These are phyloP conservation scores for Mycalesis mineus DNA, from an alignment of 2,888 invertebrate species.

Conservation along the genomic window DNA sequence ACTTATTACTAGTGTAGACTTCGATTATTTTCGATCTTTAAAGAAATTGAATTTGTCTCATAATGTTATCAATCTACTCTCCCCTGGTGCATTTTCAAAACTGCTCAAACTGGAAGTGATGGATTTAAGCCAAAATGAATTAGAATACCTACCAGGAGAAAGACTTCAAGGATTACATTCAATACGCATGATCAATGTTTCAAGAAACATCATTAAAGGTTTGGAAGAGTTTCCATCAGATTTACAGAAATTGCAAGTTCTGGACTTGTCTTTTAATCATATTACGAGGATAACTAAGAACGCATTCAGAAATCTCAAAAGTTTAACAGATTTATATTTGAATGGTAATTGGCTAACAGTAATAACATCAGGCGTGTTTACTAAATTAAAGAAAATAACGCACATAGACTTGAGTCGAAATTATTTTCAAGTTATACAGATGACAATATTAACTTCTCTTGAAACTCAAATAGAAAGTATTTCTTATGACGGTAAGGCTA, in stretches of 20 bases:
- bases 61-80: slow-evolving; percentile 87
- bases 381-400: slow-evolving; percentile 84
- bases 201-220: slow-evolving; percentile 88
- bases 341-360: slow-evolving; percentile 90
- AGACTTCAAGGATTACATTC: slow-evolving; percentile 87
- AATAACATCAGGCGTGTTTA: slow-evolving; percentile 87
- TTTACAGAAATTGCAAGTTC: slow-evolving; percentile 85
- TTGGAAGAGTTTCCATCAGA: slow-evolving; percentile 89
- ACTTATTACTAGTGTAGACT: slow-evolving; percentile 90
- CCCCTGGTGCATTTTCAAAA: slow-evolving; percentile 90
- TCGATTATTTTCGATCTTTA: slow-evolving; percentile 88
- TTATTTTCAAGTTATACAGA: slow-evolving; percentile 87
- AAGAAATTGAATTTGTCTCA: slow-evolving; percentile 85
- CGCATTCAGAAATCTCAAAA: slow-evolving; percentile 86
- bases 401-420: slow-evolving; percentile 89
- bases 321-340: slow-evolving; percentile 86
- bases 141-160: slow-evolving; percentile 90
- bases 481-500: slow-evolving; percentile 85
- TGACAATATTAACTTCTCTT: slow-evolving; percentile 85
- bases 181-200: slow-evolving; percentile 86
- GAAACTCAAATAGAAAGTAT: slow-evolving; percentile 90
- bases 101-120: slow-evolving; percentile 86
- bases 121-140: slow-evolving; percentile 89
- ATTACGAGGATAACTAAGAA: slow-evolving; percentile 86
- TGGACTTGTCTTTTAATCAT: slow-evolving; percentile 91